Percentiles rank a stretch among this genome's conserved stretches.
phyloP scores from a whole-genome alignment of 2,113 vertebrate species.

The Thamnophis sirtalis region DNA sequence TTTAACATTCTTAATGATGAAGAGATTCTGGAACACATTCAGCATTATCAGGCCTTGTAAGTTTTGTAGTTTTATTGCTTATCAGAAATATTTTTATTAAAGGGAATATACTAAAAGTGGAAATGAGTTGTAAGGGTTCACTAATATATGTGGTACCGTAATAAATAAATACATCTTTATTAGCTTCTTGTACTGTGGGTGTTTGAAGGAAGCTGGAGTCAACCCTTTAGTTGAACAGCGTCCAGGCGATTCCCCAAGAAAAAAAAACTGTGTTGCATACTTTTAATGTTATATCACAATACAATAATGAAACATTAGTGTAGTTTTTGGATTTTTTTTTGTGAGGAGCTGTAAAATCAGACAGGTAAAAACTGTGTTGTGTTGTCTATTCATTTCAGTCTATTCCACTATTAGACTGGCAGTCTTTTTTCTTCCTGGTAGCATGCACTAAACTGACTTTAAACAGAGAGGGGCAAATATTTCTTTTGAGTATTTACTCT shows the following conservation, averaged over 20 bases:
- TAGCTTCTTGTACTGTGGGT: not conserved
- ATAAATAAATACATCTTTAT: not conserved
- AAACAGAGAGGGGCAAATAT: not conserved
- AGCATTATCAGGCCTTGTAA: slow-evolving; percentile 57
- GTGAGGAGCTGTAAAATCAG: not conserved
- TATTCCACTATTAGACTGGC: not conserved
- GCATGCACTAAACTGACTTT: not conserved
- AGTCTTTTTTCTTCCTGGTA: not conserved
- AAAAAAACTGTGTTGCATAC: not conserved
- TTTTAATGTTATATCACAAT: not conserved
- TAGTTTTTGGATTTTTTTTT: not conserved
- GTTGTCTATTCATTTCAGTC: not conserved
- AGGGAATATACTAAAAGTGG: not conserved
- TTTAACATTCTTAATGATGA: slow-evolving; percentile 41
- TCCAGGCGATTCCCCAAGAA: not conserved
- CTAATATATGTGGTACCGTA: not conserved
- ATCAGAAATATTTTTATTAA: not conserved
- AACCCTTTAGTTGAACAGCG: not conserved
- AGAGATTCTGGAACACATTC: slow-evolving; percentile 53
- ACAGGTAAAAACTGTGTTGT: not conserved
- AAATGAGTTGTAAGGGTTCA: not conserved
- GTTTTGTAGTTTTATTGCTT: slow-evolving; percentile 19
- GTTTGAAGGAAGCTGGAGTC: not conserved
- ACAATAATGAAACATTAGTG: not conserved
- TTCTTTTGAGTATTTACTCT: not conserved